Evolutionary conservation across 37 sponge, comb jelly and placozoan genomes (phyloP).

Genomic region (Beroe ovata): DNA sequence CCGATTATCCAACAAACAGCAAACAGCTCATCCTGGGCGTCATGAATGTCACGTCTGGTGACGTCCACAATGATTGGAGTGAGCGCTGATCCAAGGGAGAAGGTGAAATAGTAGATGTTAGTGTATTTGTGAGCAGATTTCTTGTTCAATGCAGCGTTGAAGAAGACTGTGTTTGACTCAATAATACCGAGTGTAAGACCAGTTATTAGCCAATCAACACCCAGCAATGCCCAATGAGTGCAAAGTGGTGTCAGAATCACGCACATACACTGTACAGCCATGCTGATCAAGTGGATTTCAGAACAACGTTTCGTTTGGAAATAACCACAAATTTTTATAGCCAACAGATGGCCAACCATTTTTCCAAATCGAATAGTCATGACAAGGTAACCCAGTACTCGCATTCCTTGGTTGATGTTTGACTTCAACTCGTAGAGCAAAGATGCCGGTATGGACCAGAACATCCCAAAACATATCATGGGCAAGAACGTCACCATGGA

Average conservation of each 20-base stretch:
- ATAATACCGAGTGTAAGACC: constrained; percentile 22
- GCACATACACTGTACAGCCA: neutral
- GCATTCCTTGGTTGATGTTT: constrained; percentile 33
- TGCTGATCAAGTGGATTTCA: neutral
- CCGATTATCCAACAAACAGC: constrained; percentile 29
- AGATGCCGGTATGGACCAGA: constrained; percentile 35
- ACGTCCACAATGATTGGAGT: neutral
- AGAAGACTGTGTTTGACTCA: constrained; percentile 29
- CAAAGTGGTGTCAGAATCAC: constrained; percentile 18
- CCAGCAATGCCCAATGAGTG: neutral
- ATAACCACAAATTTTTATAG: neutral
- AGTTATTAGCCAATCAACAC: neutral
- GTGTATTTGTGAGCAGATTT: constrained; percentile 44
- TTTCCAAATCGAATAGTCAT: neutral
- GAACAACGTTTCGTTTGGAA: neutral
- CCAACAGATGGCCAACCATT: constrained; percentile 28
- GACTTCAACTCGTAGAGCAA: constrained; percentile 23
- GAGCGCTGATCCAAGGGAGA: constrained; percentile 6
- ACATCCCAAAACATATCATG: constrained; percentile 45
- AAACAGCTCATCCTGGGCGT: neutral
- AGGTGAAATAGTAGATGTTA: constrained; percentile 15
- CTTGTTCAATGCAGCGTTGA: neutral
- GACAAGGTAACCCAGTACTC: constrained; percentile 37
- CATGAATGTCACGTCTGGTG: neutral
- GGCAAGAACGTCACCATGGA: neutral